phyloP scores from a whole-genome alignment of 1,140 invertebrate genomes.

The Diuraphis noxia region DNA sequence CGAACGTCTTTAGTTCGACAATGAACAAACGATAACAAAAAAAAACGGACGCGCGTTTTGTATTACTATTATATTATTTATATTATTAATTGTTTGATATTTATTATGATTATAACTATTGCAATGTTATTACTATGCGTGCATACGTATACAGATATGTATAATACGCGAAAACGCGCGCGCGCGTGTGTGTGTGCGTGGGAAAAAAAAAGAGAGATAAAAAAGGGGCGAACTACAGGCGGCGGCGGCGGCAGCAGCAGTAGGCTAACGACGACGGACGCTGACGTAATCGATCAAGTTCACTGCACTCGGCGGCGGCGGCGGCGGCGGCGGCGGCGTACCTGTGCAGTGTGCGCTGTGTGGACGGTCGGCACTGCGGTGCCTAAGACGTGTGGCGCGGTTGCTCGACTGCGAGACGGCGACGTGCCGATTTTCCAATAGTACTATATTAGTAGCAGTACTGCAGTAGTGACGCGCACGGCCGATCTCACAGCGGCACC shows the following conservation, averaged over 20 bases:
- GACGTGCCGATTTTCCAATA: not conserved
- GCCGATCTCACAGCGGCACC: conserved; percentile 8
- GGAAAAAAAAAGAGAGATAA: not conserved
- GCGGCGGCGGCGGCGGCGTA: conserved; percentile 11
- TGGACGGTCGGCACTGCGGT: conserved; percentile 1
- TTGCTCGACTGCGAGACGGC: conserved; percentile 2
- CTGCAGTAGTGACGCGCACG: not conserved
- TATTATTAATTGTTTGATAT: too few relatives aligned
- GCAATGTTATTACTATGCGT: not conserved
- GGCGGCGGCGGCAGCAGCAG: not conserved
- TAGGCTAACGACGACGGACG: conserved; percentile 28
- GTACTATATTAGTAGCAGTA: not conserved
- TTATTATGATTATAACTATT: conserved; percentile 10
- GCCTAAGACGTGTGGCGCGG: not conserved
- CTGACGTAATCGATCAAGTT: conserved; percentile 53
- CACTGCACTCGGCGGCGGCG: conserved; percentile 46
- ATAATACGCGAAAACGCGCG: not conserved
- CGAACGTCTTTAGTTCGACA: not conserved
- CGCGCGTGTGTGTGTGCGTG: conserved; percentile 3
- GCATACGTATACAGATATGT: not conserved
- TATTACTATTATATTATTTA: not conserved
- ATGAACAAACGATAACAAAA: not conserved
- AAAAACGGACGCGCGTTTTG: not conserved
- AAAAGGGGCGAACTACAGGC: conserved; percentile 32
- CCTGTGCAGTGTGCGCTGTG: not conserved